A percentile compares a stretch with the other conserved stretches of the same genome.
Conservation (phyloP, 2,888 invertebrate species). For the Taphrorychus bicolor region DNA sequence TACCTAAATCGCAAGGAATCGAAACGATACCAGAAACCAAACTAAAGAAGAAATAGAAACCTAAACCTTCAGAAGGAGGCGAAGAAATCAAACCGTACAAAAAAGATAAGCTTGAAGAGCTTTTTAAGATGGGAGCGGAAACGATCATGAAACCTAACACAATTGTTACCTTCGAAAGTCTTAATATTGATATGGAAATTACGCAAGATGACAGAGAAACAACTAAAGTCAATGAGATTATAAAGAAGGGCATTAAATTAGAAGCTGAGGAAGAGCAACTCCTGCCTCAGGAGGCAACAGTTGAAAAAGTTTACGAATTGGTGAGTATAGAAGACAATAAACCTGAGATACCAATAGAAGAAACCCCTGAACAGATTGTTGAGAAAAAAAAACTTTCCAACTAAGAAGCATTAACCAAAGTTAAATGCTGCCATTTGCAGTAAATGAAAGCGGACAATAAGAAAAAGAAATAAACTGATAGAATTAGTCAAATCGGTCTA, state of each 20-base stretch:
- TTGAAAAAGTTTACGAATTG: constrained; percentile 43
- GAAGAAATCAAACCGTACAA: constrained; percentile 58
- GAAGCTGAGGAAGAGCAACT: constrained; percentile 6
- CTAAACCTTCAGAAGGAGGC: constrained; percentile 49
- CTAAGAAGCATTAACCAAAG: not conserved
- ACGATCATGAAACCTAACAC: constrained; percentile 45
- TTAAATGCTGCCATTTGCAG: too few relatives aligned
- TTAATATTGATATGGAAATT: constrained; percentile 49
- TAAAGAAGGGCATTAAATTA: constrained; percentile 33
- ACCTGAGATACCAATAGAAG: constrained; percentile 45
- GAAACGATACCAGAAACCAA: constrained; percentile 59
- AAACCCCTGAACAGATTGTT: constrained; percentile 46
- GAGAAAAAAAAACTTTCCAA: constrained; percentile 37
- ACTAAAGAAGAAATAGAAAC: constrained; percentile 55
- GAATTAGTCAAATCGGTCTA: too few relatives aligned
- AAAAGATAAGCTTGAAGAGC: constrained; percentile 52
- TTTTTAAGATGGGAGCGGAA: constrained; percentile 39
- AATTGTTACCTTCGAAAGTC: constrained; percentile 43
- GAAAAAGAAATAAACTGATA: not conserved
- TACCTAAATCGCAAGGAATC: constrained; percentile 51
- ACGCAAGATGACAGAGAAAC: constrained; percentile 47
- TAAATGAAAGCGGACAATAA: too few relatives aligned
- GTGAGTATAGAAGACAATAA: not conserved
- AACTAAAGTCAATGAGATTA: constrained; percentile 43
- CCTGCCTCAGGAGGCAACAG: constrained; percentile 12